Base-by-base conservation (phyloP, 1,140 invertebrate genomes). In the Drosophila insularis region DNA sequence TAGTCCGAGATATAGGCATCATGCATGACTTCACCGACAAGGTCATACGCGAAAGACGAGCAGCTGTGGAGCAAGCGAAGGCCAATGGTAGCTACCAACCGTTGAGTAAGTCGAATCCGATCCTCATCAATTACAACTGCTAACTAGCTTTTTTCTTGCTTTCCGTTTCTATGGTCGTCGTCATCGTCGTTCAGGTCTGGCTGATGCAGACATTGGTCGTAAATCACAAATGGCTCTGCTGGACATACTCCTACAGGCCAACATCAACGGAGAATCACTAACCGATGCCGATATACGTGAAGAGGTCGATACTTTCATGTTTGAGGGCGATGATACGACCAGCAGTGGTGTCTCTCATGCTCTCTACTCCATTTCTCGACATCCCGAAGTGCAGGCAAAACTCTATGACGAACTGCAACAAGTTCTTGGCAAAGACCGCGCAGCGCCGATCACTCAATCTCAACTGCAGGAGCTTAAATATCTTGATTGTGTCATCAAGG, bases 291-390 rank as follows among this genome's bases (percentile, higher is more conserved):
- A 95, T 76, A 95, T 97, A 13, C 92, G 94, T 63, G 94, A 96
- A 92, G 95, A 96, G 93, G 95, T 96, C 1, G 94, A 95, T 71
- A 96, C 95, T 1, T 96, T 96, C 74, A 95, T 96, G 94, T 96
- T 96, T 90, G 95, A 95, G 93, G 96, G 89, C 54, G 76, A 90
- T 32, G 89, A 90, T 58, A 90, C 89, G 62, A 86, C 84, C 35
- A 89, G 78, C 55, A 85, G 80, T 17, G 84, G 70, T 6, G 85
- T 89, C 4, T 80, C 84, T 0, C 85, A 82, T 35, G 74, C 84
- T 1, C 71, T 90, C 1, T 73, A 90, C 37, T 50, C 59, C 60
- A 80, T 90, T 0, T 67, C 81, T 50, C 54, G 78, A 2, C 70
- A 90, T 59, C 75, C 89, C 3, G 40, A 67, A 1, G 68, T 91